These are phyloP conservation scores for Drosophila repleta DNA, from an alignment of 1,140 invertebrate species.

Conservation along the genomic window DNA sequence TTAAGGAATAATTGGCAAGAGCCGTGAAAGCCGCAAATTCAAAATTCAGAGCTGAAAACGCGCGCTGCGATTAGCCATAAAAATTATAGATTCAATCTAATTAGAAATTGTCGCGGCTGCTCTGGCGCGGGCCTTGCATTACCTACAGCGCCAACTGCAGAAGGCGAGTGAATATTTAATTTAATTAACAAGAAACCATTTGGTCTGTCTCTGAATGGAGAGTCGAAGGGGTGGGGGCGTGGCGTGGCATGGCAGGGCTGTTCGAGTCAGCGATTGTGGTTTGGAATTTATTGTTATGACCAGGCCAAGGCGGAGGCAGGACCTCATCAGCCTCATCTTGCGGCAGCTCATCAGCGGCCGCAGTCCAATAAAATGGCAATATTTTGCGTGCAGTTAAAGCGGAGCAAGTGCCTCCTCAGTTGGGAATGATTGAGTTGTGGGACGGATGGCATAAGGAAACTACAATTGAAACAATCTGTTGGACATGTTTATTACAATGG, in stretches of 20 bases:
- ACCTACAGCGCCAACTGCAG: constrained; percentile 10
- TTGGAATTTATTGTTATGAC: constrained; percentile 79
- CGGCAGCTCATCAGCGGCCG: constrained; percentile 30
- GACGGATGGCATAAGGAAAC: constrained; percentile 15
- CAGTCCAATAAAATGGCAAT: constrained; percentile 60
- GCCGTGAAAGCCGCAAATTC: constrained; percentile 59
- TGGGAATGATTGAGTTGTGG: constrained; percentile 58
- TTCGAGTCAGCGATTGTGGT: constrained; percentile 30
- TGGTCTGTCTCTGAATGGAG: constrained; percentile 40
- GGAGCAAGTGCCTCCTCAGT: not conserved
- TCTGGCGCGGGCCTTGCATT: constrained; percentile 7
- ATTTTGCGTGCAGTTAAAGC: constrained; percentile 35
- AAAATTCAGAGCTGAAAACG: constrained; percentile 65
- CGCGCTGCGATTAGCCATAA: constrained; percentile 77
- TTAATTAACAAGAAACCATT: constrained; percentile 82
- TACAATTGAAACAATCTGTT: constrained; percentile 75
- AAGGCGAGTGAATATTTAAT: constrained; percentile 76
- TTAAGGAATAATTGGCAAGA: constrained; percentile 40
- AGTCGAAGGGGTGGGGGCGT: not conserved
- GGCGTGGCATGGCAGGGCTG: not conserved
- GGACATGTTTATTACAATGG: constrained; percentile 80
- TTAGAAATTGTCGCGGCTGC: constrained; percentile 74
- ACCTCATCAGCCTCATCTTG: constrained; percentile 36
- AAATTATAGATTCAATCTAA: constrained; percentile 84
- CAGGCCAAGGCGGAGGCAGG: constrained; percentile 54